Evolutionary conservation across 2,797 vertebrate genomes (phyloP), one percentile per base, ranked within the genome.

Genomic region (Meriones psammophilus): DNA sequence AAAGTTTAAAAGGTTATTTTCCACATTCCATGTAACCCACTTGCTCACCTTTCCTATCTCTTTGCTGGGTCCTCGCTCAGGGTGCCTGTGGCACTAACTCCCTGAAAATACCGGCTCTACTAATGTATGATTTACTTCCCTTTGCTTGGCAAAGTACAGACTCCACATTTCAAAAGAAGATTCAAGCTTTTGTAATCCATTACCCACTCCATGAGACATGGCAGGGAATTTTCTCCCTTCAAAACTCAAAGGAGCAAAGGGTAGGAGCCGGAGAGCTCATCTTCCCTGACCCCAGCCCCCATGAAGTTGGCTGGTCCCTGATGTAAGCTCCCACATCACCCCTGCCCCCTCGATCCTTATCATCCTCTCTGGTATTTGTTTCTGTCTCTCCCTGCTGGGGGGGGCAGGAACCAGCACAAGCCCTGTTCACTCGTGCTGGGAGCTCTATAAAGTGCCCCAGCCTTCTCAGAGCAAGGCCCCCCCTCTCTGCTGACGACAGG

Each of bases 1-100:
- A 98, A 98, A 97, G 69, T 17, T 97, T 98, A 97, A 98, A 98
- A 98, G 97, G 97, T 98, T 98, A 98, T 97, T 97, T 97, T 97
- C 96, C 97, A 97, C 96, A 96, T 97, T 98, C 97, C 96, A 98
- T 88, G 22, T 95, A 98, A 98, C 97, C 98, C 85, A 1, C 84
- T 77, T 3, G 66, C 85, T 98, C 98, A 98, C 96, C 94, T 96
- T 92, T 97, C 79, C 26, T 74, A n/a, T 81, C 56, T 81, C 50
- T 89, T 97, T 89, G 85, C 81, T 93, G 91, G 92, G 88, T 94
- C 79, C 97, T 86, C 0, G 86, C 95, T 96, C 76, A 66, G 88
- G 90, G 69, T 89, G 95, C 95, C 94, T 97, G 89, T 87, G 91
- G 94, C 39, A 0, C 95, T 97, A 79, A 97, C 87, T 97, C 97